Percentiles rank a stretch among this genome's conserved stretches.
Conservation (phyloP, 2,113 vertebrate species). For the Dipodomys ordii region DNA sequence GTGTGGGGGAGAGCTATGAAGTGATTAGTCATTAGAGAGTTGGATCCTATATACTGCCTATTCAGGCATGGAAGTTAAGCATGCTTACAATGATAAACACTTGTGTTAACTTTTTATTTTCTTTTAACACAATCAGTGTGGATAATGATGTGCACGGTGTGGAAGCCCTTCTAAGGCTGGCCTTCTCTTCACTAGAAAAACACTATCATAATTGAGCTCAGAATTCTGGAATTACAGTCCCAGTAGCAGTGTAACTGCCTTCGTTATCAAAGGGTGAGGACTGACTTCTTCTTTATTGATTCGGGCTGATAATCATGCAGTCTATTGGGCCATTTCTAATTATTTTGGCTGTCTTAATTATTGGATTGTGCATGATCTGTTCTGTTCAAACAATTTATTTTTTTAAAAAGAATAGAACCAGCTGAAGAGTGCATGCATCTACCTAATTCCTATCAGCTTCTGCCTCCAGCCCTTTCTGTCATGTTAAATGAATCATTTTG, state of each 20-base stretch:
- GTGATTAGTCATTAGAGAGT: neutral
- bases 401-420: slow-evolving; percentile 32
- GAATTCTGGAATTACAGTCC: neutral
- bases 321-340: slow-evolving; percentile 71
- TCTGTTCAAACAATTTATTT: slow-evolving; percentile 70
- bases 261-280: slow-evolving; percentile 40
- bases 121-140: neutral
- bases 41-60: neutral
- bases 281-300: slow-evolving; percentile 69
- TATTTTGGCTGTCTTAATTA: slow-evolving; percentile 75
- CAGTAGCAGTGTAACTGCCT: neutral
- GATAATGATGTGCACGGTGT: neutral
- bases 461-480: slow-evolving; percentile 62
- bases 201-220: neutral
- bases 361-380: slow-evolving; percentile 62
- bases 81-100: neutral
- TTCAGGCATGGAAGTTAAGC: neutral
- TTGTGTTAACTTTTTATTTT: neutral
- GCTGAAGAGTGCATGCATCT: neutral
- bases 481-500: slow-evolving; percentile 62
- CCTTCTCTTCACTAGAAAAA: neutral
- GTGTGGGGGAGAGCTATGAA: neutral
- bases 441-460: slow-evolving; percentile 40
- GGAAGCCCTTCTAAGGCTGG: neutral
- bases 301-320: slow-evolving; percentile 61